Base-by-base conservation (phyloP, 1,140 invertebrate genomes). In the Mercenaria mercenaria region DNA sequence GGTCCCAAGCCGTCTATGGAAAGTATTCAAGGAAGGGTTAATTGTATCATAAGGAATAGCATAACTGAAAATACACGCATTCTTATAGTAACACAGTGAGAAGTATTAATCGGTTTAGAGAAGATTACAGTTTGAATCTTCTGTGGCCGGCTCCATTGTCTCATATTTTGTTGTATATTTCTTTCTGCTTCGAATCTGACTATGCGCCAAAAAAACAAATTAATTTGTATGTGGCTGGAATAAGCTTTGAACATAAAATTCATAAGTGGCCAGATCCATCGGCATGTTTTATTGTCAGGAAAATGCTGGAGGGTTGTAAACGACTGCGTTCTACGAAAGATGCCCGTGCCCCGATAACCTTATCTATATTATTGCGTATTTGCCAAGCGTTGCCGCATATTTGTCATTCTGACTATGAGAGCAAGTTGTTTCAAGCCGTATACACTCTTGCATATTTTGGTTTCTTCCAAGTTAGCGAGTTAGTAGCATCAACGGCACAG, bases 1-100 rank as follows among this genome's bases (percentile, higher is more conserved):
- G 26, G 41, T 90, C n/a, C 80, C 81, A 37, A 23, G 26, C 76
- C 76, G 13, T 52, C 47, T 79, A 15, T 79, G 76, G 43, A 47
- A 4, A 23, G 41, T 43, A 4, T 79, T 79, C 37, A 79, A 3
- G 2, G 13, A 13, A 10, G 4, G 47, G 47, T 29, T 11, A 20
- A 6, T 11, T 47, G 26, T 13, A 11, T 79, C 6, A 29, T 79
- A 6, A 15, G 13, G 3, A 50, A 11, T 50, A 50, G 76, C 29
- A 10, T 79, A 50, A 18, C 76, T 4, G 20, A 23, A 50, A 47
- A 50, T 50, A 79, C 76, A 37, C 39, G 29, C 15, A 15, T 23
- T 18, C 76, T 26, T 79, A 79, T 32, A 26, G 4, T 6, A 52
- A 15, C 15, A 41, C 29, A 4, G 13, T 79, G 4, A 18, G 41